phyloP scores from a whole-genome alignment of 2,888 invertebrate species.

The Dryobotodes eremita region DNA sequence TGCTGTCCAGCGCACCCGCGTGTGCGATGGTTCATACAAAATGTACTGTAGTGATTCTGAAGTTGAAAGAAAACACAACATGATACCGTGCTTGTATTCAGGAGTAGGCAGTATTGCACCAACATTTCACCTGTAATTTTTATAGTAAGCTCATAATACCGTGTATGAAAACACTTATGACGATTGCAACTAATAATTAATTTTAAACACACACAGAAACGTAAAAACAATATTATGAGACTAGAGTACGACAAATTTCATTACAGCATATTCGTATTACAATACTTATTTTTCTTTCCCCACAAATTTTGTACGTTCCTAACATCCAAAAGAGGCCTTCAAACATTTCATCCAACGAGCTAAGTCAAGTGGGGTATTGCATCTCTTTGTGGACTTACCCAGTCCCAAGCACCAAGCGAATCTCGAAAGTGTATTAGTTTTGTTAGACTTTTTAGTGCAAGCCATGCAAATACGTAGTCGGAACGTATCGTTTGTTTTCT shows the following conservation, averaged over 20 bases:
- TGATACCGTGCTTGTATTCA: neutral
- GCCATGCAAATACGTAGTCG: constrained; percentile 47
- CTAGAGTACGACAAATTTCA: neutral
- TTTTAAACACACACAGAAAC: neutral
- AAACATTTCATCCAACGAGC: constrained; percentile 39
- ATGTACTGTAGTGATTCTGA: neutral
- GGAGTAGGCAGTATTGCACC: neutral
- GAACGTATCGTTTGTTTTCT: constrained; percentile 9
- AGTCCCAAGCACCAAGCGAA: constrained; percentile 29
- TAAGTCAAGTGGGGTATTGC: constrained; percentile 54
- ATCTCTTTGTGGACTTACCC: constrained; percentile 59
- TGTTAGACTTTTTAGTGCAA: constrained; percentile 37
- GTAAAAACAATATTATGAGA: neutral
- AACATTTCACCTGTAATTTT: neutral
- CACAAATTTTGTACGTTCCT: constrained; percentile 13
- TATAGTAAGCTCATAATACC: neutral
- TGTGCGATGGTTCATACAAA: neutral
- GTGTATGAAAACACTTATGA: neutral
- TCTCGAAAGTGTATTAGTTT: constrained; percentile 58
- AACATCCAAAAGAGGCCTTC: constrained; percentile 20
- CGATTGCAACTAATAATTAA: neutral
- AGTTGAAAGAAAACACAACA: neutral
- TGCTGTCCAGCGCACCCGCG: no score
- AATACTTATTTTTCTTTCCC: neutral
- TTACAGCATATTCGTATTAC: neutral